Percentiles rank a stretch among this genome's conserved stretches.
These are phyloP conservation scores for Typhlichthys subterraneus DNA, from an alignment of 2,797 vertebrate genomes.

Conservation along the genomic window DNA sequence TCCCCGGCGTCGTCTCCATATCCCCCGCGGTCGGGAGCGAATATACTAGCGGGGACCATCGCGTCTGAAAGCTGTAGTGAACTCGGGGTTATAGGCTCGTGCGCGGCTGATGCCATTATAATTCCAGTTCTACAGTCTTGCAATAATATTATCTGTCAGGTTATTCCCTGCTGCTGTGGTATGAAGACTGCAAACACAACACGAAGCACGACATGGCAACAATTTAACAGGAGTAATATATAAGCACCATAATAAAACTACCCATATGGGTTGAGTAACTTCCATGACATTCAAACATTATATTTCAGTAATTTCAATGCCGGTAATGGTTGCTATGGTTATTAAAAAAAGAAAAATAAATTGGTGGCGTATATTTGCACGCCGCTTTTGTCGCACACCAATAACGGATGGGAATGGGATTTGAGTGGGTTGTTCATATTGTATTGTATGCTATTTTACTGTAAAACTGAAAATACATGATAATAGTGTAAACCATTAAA, in stretches of 20 bases:
- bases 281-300: constrained; percentile 28
- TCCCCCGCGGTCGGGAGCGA: constrained; percentile 87
- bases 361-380: constrained; percentile 6
- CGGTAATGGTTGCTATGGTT: background rate
- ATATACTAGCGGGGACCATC: constrained; percentile 89
- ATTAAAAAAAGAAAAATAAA: constrained; percentile 39
- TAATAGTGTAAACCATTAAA: no score
- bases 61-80: constrained; percentile 68
- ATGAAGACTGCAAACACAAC: constrained; percentile 23
- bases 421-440: constrained; percentile 52
- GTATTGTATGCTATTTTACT: constrained; percentile 30
- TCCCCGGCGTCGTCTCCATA: constrained; percentile 68
- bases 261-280: background rate
- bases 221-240: background rate
- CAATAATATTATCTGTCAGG: constrained; percentile 13
- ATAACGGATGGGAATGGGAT: constrained; percentile 55
- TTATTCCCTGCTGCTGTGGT: constrained; percentile 35
- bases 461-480: background rate
- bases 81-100: constrained; percentile 76
- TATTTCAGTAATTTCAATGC: background rate
- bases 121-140: constrained; percentile 16
- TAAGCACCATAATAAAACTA: background rate
- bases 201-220: background rate
- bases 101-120: constrained; percentile 81
- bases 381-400: constrained; percentile 30